phyloP scores from a whole-genome alignment of 2,113 vertebrate species.

The Pluvianellus socialis region DNA sequence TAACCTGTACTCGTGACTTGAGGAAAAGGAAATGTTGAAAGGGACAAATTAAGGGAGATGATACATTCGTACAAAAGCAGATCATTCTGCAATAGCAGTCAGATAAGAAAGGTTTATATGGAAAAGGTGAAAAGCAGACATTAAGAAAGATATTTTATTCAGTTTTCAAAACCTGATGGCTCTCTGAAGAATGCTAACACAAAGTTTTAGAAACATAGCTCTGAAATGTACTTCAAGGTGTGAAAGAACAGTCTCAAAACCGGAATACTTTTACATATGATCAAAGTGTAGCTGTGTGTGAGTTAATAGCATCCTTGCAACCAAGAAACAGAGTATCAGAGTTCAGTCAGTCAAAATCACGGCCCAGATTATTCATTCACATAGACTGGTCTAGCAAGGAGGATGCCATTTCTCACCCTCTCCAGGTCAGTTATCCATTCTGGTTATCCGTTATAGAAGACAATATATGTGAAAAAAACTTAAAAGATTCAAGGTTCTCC shows the following conservation, averaged over 20 bases:
- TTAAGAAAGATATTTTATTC: neutral
- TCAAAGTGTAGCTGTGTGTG: neutral
- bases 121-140: neutral
- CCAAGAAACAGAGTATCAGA: neutral
- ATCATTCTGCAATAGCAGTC: neutral
- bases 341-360: neutral
- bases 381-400: neutral
- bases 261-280: neutral
- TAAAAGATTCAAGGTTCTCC: neutral
- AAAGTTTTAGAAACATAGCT: neutral
- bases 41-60: neutral
- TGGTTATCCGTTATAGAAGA: neutral
- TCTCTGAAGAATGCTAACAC: neutral
- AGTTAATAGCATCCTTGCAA: neutral
- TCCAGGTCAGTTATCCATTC: neutral
- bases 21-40: neutral
- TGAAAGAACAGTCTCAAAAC: neutral
- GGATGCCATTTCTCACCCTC: neutral
- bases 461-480: neutral
- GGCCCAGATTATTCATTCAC: neutral
- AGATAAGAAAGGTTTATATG: neutral
- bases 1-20: accelerated
- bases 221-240: neutral
- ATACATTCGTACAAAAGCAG: neutral
- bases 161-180: neutral